These are phyloP conservation scores for Stegana nigrithorax DNA, from an alignment of 2,888 invertebrate genomes.

Conservation along the genomic window DNA sequence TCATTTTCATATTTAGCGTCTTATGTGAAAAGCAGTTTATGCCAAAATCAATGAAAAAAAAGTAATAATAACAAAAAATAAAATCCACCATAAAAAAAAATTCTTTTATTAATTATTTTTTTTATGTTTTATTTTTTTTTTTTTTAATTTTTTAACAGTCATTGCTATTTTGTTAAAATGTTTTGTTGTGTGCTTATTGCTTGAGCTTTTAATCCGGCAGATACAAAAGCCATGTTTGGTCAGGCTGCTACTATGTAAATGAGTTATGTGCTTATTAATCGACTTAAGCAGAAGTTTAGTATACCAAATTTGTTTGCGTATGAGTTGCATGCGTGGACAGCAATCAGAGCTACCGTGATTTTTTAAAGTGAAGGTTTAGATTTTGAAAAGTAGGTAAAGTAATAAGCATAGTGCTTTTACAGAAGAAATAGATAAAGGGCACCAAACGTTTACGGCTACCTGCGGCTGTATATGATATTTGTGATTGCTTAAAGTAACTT, in stretches of 20 bases:
- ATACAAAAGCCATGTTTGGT: not conserved
- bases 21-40: slow-evolving; percentile 52
- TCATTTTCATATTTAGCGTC: slow-evolving; percentile 56
- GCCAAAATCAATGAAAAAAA: slow-evolving; percentile 46
- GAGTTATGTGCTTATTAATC: slow-evolving; percentile 54
- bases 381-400: no score
- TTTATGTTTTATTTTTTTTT: no score
- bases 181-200: slow-evolving; percentile 28
- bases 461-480: no score
- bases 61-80: slow-evolving; percentile 26
- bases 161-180: slow-evolving; percentile 48
- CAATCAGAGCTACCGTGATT: no score
- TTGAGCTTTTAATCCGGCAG: not conserved
- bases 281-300: slow-evolving; percentile 49
- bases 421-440: no score
- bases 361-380: no score
- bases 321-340: no score
- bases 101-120: no score
- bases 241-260: slow-evolving; percentile 38
- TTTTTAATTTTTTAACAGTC: slow-evolving; percentile 56
- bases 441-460: no score
- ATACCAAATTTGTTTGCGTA: no score
- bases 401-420: no score
- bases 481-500: no score
- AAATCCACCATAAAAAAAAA: slow-evolving; percentile 9